Conservation (phyloP, 1,140 invertebrate genomes). For the Pseudachorutes palmiensis region DNA sequence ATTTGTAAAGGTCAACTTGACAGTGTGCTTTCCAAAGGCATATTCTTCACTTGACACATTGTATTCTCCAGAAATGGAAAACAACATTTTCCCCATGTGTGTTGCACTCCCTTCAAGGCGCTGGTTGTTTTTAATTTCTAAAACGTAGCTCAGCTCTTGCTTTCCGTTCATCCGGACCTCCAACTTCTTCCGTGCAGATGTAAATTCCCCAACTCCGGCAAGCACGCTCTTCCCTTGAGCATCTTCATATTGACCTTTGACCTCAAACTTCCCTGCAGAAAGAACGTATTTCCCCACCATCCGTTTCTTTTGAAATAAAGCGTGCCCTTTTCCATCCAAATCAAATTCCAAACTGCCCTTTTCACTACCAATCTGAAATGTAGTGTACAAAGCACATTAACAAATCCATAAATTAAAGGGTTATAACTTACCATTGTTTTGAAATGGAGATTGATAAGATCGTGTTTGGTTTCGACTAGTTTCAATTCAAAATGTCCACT, state of each 20-base stretch:
- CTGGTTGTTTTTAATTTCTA: background rate
- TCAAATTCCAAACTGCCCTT: constrained; percentile 7
- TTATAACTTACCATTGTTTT: background rate
- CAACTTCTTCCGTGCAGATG: constrained; percentile 13
- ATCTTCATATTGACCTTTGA: constrained; percentile 13
- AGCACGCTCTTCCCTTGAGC: background rate
- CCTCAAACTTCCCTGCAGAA: background rate
- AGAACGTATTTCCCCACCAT: background rate
- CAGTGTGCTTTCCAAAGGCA: constrained; percentile 23
- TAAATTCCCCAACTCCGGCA: constrained; percentile 1
- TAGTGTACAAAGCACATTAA: background rate
- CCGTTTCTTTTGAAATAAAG: constrained; percentile 1
- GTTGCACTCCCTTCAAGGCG: background rate
- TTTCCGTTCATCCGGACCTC: background rate
- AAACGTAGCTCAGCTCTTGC: background rate
- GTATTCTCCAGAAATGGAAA: constrained; percentile 15
- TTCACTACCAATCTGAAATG: background rate
- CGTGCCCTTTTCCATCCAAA: constrained; percentile 8
- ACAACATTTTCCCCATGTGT: background rate
- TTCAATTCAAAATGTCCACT: background rate
- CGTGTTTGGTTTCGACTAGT: background rate
- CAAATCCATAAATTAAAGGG: background rate
- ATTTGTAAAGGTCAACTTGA: constrained; percentile 8
- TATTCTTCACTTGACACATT: constrained; percentile 14
- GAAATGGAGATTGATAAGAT: background rate